Base-by-base conservation (phyloP, 2,113 vertebrate species). In the Calcarius ornatus region DNA sequence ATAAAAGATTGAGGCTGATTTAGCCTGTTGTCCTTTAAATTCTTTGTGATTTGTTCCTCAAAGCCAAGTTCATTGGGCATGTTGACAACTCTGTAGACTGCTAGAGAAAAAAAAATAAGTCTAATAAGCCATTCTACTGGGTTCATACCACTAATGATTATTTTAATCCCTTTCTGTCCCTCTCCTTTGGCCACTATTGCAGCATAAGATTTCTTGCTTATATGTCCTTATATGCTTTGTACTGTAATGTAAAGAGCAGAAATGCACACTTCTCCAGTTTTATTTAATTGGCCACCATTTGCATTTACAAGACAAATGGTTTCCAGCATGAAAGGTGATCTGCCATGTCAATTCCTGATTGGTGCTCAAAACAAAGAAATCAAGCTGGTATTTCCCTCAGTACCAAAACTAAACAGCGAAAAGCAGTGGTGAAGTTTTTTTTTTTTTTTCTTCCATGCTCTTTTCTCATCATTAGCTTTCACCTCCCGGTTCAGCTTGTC, bases 371-470 rank as follows among this genome's bases (percentile, higher is more conserved):
- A 50, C 10, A 60, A 54, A n/a, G 42, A 87, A 95, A 68, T 4
- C 3, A 68, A 85, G 43, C 24, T 78, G 22, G 2, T 54, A 9
- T 78, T 89, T 84, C 64, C 43, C 40, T 83, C 56, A 59, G 42
- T 38, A 72, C 9, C 30, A 28, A 28, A 80, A 68, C 33, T 33
- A 50, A 90, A 47, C 22, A 53, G 30, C 64, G 27, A 60, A 91
- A 86, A 80, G 9, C 14, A 24, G 19, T 9, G 8, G 23, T 17
- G 22, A 84, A 78, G 38, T 38, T 38, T 38, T 38, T 9, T 38
- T 35, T 38, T 18, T 2, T 33, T 38, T 20, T 3, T 30, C 6
- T 70, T 57, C 64, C 65, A 6, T 1, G 1, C 1, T 53, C 11
- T 78, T 78, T 81, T 66, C 42, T 81, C 51, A 65, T 11, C 5